These are phyloP conservation scores for Prietella phreatophila DNA, from an alignment of 2,113 vertebrate species.

Conservation along the genomic window DNA sequence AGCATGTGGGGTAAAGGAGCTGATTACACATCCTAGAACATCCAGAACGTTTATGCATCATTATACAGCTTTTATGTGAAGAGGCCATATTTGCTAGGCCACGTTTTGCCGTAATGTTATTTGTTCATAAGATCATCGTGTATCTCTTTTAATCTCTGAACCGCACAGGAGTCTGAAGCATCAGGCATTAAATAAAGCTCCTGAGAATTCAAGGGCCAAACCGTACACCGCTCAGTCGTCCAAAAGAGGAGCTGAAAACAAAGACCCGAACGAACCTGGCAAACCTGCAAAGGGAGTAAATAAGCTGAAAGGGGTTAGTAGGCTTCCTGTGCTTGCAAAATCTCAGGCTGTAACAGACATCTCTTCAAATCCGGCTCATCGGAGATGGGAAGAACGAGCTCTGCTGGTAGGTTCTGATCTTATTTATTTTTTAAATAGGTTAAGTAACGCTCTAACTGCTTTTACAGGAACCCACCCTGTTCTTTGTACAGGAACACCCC, in stretches of 20 bases:
- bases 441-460: not conserved
- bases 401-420: constrained; percentile 59
- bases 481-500: not conserved
- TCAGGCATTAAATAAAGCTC: constrained; percentile 60
- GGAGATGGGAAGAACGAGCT: constrained; percentile 68
- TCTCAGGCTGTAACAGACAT: constrained; percentile 57
- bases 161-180: constrained; percentile 50
- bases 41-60: not conserved
- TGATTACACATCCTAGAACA: not conserved
- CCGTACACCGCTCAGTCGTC: not conserved
- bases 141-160: not conserved
- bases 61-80: not conserved
- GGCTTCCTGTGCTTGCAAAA: constrained; percentile 71
- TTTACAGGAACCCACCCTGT: not conserved
- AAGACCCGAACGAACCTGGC: constrained; percentile 56
- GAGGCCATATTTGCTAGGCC: not conserved
- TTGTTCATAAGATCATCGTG: not conserved
- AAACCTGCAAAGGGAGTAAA: constrained; percentile 37
- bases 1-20: constrained; percentile 58
- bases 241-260: constrained; percentile 63
- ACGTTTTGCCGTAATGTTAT: not conserved
- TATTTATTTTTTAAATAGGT: not conserved
- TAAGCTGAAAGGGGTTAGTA: constrained; percentile 57
- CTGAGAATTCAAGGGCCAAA: constrained; percentile 48
- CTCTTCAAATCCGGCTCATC: constrained; percentile 49